Evolutionary conservation across 1,140 invertebrate species (phyloP), one percentile per base, ranked within the genome.

Genomic region (Drosophila trapezifrons): DNA sequence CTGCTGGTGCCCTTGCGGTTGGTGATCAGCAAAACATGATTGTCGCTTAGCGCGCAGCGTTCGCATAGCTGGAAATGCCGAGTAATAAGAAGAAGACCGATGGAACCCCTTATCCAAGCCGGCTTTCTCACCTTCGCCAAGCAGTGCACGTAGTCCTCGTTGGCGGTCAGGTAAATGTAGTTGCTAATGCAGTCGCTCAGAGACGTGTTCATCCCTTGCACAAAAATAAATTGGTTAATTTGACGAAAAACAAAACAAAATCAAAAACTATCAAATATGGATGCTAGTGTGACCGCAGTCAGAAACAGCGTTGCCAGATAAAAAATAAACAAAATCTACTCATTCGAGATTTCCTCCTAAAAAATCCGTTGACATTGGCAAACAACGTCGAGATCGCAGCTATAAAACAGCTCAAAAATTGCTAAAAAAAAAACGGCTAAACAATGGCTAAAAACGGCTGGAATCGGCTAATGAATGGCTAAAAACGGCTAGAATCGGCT

Each of bases 151-250:
- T 86, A 86, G 5, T 87, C 71, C 27, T 59, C 58, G 45, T 72
- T 87, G n/a, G 38, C 47, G 38, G 76, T 29, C 27, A 87, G 17
- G 12, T 76, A 72, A 32, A 86, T 83, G 38, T 82, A 69, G 74
- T 86, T 78, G 32, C 35, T 60, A 7, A 29, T 35, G 18, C 27
- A 25, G 32, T 45, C 29, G 46, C 38, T 42, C 5, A 47, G 9
- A 55, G 70, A 43, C 29, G 43, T 60, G 51, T 10, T 79, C 56
- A 75, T 63, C 12, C 20, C 18, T 60, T 17, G 35, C 9, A 42
- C 27, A 20, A 9, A 40, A 12, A 0, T 15, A 18, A 38, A 20
- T 35, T 20, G 2, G 18, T n/a, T 8, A 57, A 27, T 57, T 46
- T 10, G 7, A 52, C 29, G 7, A 52, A 52, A 52, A 52, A 52